Evolutionary conservation across 2,113 vertebrate genomes (phyloP).

Genomic region (Pollachius pollachius): DNA sequence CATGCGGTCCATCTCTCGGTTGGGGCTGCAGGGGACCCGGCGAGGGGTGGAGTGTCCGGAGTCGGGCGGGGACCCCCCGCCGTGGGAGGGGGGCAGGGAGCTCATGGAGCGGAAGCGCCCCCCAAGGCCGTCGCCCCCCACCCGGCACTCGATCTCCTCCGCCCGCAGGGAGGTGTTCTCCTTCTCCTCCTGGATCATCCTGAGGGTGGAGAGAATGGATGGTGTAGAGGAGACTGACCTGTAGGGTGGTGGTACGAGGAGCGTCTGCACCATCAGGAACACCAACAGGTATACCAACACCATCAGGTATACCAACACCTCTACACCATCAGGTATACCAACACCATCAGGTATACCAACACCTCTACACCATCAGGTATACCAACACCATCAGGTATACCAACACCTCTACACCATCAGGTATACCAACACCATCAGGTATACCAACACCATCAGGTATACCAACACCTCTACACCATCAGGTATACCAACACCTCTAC

Average conservation of each 20-base stretch:
- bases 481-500: too few relatives aligned
- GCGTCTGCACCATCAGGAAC: too few relatives aligned
- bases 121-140: constrained; percentile 84
- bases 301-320: too few relatives aligned
- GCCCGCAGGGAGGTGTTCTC: constrained; percentile 90
- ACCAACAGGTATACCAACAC: too few relatives aligned
- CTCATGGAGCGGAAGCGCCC: constrained; percentile 82
- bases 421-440: too few relatives aligned
- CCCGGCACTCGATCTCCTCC: constrained; percentile 91
- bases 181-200: constrained; percentile 97
- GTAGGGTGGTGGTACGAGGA: background rate
- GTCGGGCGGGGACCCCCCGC: constrained; percentile 82
- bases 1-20: constrained; percentile 89
- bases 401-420: too few relatives aligned
- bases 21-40: constrained; percentile 84
- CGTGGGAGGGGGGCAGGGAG: constrained; percentile 77
- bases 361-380: too few relatives aligned
- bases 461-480: too few relatives aligned
- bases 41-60: constrained; percentile 90
- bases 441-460: too few relatives aligned
- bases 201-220: constrained; percentile 37
- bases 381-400: too few relatives aligned
- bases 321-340: too few relatives aligned
- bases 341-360: too few relatives aligned
- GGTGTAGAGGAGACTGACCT: background rate